Percentiles rank a stretch among this genome's conserved stretches.
phyloP scores from a whole-genome alignment of 2,888 invertebrate species.

The Nephrotoma flavescens region DNA sequence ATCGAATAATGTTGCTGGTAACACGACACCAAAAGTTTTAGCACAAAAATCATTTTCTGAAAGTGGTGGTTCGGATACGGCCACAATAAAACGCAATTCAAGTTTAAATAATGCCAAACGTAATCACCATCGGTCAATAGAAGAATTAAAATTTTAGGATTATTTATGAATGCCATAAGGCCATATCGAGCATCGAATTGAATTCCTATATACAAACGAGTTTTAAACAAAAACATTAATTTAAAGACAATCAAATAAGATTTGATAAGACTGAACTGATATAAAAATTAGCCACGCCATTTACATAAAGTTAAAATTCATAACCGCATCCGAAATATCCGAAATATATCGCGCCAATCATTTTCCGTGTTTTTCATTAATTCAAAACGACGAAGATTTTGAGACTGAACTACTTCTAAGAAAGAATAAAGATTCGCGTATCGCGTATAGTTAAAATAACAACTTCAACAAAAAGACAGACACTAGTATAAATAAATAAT shows the following conservation, averaged over 20 bases:
- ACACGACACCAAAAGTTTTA: conserved; percentile 51
- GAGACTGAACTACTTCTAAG: not conserved
- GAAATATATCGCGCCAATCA: not conserved
- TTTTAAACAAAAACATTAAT: not conserved
- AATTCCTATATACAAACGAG: not conserved
- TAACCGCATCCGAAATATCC: not conserved
- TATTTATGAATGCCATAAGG: not conserved
- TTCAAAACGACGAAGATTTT: not conserved
- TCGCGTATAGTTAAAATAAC: not conserved
- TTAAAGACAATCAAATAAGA: not conserved
- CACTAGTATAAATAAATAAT: not conserved
- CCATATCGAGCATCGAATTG: not conserved
- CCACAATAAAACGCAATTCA: conserved; percentile 61
- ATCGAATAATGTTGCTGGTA: conserved; percentile 43
- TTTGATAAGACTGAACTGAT: not conserved
- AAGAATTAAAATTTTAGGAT: conserved; percentile 29
- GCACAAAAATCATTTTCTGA: conserved; percentile 49
- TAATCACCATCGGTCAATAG: conserved; percentile 20
- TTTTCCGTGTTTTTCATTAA: not conserved
- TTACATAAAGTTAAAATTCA: not conserved
- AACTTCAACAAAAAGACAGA: not conserved
- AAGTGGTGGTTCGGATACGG: conserved; percentile 55
- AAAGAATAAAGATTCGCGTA: not conserved
- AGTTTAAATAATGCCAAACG: conserved; percentile 41
- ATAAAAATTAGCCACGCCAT: not conserved